Evolutionary conservation across 2,888 invertebrate genomes (phyloP).

Genomic region (Sminthurinus aureus): DNA sequence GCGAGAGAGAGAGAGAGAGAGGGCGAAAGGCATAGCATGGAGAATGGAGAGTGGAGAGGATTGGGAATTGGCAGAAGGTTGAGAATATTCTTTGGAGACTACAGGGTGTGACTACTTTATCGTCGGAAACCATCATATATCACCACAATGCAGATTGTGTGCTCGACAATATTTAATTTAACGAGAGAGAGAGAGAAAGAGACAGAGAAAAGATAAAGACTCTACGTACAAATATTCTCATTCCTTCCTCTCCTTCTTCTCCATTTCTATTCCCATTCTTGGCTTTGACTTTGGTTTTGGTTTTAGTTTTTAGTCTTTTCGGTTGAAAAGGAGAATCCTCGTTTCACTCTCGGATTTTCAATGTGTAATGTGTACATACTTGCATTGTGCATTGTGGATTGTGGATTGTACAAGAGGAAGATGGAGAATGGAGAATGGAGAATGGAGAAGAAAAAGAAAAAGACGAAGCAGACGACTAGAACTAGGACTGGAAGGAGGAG

Average conservation of each 20-base stretch:
- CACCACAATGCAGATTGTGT: slow-evolving; percentile 50
- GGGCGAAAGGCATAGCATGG: neutral
- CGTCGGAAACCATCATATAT: slow-evolving; percentile 47
- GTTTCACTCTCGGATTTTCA: no score
- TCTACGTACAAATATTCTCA: neutral
- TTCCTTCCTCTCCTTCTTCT: neutral
- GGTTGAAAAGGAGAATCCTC: no score
- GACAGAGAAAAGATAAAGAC: neutral
- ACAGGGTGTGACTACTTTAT: slow-evolving; percentile 51
- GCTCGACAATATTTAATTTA: slow-evolving; percentile 53
- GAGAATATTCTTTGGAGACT: slow-evolving; percentile 41
- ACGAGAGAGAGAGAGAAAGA: slow-evolving; percentile 11
- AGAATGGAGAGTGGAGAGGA: slow-evolving; percentile 18
- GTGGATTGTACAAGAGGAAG: no score
- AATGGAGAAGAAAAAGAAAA: no score
- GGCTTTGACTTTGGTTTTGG: no score
- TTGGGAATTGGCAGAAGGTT: slow-evolving; percentile 42
- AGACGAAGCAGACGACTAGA: no score
- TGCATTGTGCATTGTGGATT: no score
- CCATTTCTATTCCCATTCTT: neutral
- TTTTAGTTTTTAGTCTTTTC: no score
- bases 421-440: no score
- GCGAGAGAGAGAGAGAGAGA: neutral
- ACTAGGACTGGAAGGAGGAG: neutral
- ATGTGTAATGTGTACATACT: no score